Conservation (phyloP, 2,888 invertebrate species). For the Eurytoma californica region DNA sequence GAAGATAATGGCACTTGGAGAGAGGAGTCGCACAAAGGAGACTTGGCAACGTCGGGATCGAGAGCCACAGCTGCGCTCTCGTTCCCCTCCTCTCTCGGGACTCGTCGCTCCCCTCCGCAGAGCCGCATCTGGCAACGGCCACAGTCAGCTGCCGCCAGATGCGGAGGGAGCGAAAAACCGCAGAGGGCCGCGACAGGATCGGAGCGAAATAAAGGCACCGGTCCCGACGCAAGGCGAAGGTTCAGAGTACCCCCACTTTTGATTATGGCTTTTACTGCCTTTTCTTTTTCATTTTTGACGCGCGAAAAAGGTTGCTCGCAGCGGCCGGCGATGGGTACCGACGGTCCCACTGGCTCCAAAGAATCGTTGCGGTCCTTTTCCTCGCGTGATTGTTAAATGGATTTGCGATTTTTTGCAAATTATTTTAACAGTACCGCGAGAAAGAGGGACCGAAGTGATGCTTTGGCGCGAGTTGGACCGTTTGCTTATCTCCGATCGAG, state of each 20-base stretch:
- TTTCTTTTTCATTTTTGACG: no score
- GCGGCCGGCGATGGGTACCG: no score
- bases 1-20: background rate
- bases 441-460: no score
- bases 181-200: slow-evolving; percentile 37
- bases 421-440: no score
- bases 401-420: no score
- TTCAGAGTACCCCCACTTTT: no score
- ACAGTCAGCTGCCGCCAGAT: slow-evolving; percentile 66
- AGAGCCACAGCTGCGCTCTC: slow-evolving; percentile 14
- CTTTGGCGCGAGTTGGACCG: no score
- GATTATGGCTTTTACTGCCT: no score
- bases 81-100: slow-evolving; percentile 29
- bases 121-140: slow-evolving; percentile 66
- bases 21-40: background rate
- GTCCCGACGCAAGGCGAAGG: background rate
- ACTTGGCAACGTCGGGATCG: slow-evolving; percentile 41
- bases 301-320: no score
- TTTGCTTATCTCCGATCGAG: slow-evolving; percentile 18
- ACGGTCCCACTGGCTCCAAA: no score
- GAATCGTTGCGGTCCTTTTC: no score
- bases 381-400: no score
- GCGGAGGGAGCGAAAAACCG: slow-evolving; percentile 58
- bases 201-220: background rate
- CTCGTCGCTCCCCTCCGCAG: slow-evolving; percentile 59